phyloP scores from a whole-genome alignment of 2,888 invertebrate genomes.

The Heliconius hortense region DNA sequence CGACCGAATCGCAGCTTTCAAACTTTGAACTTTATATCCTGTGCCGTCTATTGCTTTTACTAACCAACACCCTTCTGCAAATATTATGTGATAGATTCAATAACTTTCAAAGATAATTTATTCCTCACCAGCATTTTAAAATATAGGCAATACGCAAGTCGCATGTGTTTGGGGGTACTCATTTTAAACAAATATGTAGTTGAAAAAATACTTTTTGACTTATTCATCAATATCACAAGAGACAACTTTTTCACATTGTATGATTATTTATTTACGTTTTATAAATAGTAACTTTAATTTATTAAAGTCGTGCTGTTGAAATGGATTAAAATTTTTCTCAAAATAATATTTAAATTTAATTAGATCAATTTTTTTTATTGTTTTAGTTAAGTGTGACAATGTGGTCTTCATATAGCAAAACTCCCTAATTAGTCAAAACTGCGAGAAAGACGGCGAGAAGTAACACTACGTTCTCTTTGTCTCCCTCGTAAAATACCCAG shows the following conservation, averaged over 20 bases:
- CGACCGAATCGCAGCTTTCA: constrained; percentile 32
- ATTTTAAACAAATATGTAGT: neutral
- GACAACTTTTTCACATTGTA: neutral
- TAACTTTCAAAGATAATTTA: neutral
- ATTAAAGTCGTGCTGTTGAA: too few relatives aligned
- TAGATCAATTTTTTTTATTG: too few relatives aligned
- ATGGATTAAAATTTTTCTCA: neutral
- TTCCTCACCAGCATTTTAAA: neutral
- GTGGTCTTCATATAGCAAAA: neutral
- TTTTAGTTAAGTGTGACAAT: constrained; percentile 1
- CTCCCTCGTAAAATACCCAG: neutral
- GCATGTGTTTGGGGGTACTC: neutral
- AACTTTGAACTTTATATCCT: constrained; percentile 31
- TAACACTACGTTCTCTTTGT: neutral
- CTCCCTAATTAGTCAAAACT: neutral
- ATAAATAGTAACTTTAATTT: neutral
- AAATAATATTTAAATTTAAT: neutral
- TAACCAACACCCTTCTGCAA: neutral
- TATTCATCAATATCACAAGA: neutral
- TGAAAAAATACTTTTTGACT: neutral
- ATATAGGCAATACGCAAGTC: neutral
- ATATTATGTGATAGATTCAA: neutral
- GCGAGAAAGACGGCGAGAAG: neutral
- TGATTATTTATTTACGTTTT: neutral
- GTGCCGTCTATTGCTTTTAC: constrained; percentile 15